Percentiles rank a stretch among this genome's conserved stretches.
Conservation (phyloP, 1,140 invertebrate genomes). For the Calliopsis andreniformis region DNA sequence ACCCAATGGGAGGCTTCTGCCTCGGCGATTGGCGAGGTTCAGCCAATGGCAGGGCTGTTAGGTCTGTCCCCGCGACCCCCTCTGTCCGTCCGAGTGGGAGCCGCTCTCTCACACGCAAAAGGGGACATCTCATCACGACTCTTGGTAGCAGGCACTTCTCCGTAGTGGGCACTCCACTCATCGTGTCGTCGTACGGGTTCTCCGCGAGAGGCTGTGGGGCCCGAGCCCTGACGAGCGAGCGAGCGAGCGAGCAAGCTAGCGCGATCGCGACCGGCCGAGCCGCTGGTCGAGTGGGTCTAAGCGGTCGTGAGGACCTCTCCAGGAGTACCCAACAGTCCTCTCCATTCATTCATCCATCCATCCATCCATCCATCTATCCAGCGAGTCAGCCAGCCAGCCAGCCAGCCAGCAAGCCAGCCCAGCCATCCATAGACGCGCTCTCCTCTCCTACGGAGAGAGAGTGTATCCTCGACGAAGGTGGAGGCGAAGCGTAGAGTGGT, state of each 20-base stretch:
- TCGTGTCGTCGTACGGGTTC: constrained; percentile 70
- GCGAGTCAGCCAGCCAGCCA: constrained; percentile 54
- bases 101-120: constrained; percentile 78
- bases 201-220: constrained; percentile 69
- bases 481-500: constrained; percentile 76
- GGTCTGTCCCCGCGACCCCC: constrained; percentile 28
- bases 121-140: constrained; percentile 80
- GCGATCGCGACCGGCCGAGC: constrained; percentile 54
- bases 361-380: constrained; percentile 56
- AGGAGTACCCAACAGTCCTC: constrained; percentile 81
- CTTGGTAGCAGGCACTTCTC: constrained; percentile 80
- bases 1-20: constrained; percentile 33
- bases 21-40: constrained; percentile 57
- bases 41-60: constrained; percentile 68
- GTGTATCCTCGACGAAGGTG: constrained; percentile 78
- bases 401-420: constrained; percentile 60
- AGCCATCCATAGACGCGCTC: constrained; percentile 67
- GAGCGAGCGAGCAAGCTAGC: constrained; percentile 54
- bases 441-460: constrained; percentile 76
- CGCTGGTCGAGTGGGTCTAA: constrained; percentile 80
- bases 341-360: constrained; percentile 77
- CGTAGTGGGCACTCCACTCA: constrained; percentile 80
- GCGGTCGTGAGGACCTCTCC: constrained; percentile 82
- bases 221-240: constrained; percentile 60
- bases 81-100: constrained; percentile 58